Evolutionary conservation across 2,888 invertebrate genomes (phyloP), one percentile per base, ranked within the genome.

Genomic region (Spialia ferax): DNA sequence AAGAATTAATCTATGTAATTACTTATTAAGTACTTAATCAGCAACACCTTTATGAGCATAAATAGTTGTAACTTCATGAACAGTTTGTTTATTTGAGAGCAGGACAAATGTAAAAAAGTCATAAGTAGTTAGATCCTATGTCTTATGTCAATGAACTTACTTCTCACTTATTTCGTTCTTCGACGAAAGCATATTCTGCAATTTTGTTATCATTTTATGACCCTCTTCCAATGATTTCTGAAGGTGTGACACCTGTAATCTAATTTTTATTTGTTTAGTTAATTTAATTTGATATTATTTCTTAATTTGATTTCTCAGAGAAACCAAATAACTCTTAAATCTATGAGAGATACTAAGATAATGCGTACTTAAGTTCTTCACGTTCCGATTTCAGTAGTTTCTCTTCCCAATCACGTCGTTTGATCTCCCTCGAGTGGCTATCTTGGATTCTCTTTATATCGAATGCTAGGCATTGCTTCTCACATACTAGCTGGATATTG

Each of bases 341-440:
- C n/a, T n/a, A n/a, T n/a, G n/a, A n/a, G n/a, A n/a, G n/a, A n/a
- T n/a, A n/a, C n/a, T n/a, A n/a, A n/a, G n/a, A n/a, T n/a, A n/a
- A 32, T 32, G 4, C 35, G 11, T 77, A 93, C 93, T 86, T 92
- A 8, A 93, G 77, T 70, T 93, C 93, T 10, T 90, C 86, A 57
- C 87, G 83, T 69, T 92, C 91, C 3, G 85, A 88, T 67, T 82
- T 88, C 64, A 92, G 69, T 13, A 94, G 74, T 10, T 86, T 82
- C 73, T 94, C 95, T 76, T 96, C 96, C 81, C 94, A 93, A 74
- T 96, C 95, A 38, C 95, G 84, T 10, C 94, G 87, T 73, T 95
- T 94, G 1, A 90, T 87, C 69, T 95, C 95, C 63, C 94, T 87
- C 54, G 95, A 88, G 71, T 95, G 94, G 15, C 87, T 85, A 35